Evolutionary conservation across 2,888 invertebrate species (phyloP).

Genomic region (Phaonia tiefii): DNA sequence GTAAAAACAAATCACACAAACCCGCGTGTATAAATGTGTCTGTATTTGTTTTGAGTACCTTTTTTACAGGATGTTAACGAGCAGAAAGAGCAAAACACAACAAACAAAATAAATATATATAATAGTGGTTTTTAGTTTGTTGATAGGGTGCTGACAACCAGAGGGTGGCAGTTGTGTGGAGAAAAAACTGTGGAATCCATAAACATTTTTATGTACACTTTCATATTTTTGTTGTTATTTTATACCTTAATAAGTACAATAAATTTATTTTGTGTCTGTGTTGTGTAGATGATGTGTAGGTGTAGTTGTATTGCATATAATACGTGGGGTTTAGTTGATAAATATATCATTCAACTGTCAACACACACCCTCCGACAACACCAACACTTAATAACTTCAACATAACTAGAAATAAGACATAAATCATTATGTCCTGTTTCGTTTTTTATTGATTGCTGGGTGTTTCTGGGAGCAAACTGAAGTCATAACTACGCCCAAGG

Average conservation of each 20-base stretch:
- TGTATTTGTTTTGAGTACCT: slow-evolving; percentile 2
- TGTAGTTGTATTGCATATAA: not conserved
- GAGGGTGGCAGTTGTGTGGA: not conserved
- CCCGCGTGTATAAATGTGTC: slow-evolving; percentile 1
- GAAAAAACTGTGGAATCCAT: not conserved
- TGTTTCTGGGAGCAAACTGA: not conserved
- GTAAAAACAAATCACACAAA: too few species aligned
- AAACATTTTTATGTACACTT: not conserved
- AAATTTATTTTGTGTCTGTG: not conserved
- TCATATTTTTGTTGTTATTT: not conserved
- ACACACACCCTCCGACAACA: not conserved
- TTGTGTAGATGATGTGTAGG: not conserved
- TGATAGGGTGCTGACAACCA: not conserved
- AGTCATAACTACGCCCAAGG: not conserved
- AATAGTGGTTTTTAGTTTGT: slow-evolving; percentile 20
- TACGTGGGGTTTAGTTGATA: not conserved
- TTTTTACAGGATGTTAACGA: slow-evolving; percentile 15
- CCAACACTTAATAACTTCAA: not conserved
- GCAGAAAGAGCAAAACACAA: not conserved
- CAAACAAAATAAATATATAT: slow-evolving; percentile 1
- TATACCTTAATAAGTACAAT: not conserved
- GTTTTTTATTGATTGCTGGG: not conserved
- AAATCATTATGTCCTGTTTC: not conserved
- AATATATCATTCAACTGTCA: slow-evolving; percentile 20
- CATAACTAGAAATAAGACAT: slow-evolving; percentile 1